phyloP scores from a whole-genome alignment of 2,113 vertebrate species.

The Dicrurus megarhynchus region DNA sequence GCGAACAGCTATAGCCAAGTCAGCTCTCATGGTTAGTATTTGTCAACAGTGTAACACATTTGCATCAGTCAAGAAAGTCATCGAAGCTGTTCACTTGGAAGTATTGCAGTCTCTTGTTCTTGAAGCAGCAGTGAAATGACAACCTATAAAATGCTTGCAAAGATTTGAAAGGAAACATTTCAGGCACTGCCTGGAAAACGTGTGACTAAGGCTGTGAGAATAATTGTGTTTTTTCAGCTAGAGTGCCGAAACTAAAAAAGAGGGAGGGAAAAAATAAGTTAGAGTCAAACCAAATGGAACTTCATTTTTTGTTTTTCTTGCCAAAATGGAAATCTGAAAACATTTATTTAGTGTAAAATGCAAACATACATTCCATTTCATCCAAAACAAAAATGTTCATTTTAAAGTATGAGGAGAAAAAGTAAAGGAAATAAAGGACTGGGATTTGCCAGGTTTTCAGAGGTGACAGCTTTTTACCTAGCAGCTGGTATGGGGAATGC shows the following conservation, averaged over 20 bases:
- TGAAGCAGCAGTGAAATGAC: conserved; percentile 60
- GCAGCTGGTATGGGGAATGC: neutral
- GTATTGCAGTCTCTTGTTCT: conserved; percentile 53
- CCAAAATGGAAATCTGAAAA: conserved; percentile 69
- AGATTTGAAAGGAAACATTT: conserved; percentile 66
- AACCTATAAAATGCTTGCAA: conserved; percentile 66
- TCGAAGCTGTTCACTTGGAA: conserved; percentile 61
- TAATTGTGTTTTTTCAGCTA: conserved; percentile 57
- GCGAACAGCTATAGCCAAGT: conserved; percentile 42
- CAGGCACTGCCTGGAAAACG: conserved; percentile 55
- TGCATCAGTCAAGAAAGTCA: conserved; percentile 57
- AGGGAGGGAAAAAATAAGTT: conserved; percentile 59
- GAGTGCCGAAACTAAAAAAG: conserved; percentile 58
- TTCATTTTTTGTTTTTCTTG: conserved; percentile 60
- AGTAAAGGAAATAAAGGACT: conserved; percentile 33
- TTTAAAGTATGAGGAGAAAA: conserved; percentile 40
- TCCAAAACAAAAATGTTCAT: conserved; percentile 69
- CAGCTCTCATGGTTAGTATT: conserved; percentile 53
- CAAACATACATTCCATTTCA: conserved; percentile 66
- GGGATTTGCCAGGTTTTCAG: conserved; percentile 35
- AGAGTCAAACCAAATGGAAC: conserved; percentile 65
- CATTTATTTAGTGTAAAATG: conserved; percentile 70
- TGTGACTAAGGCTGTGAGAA: conserved; percentile 68
- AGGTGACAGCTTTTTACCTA: conserved; percentile 11
- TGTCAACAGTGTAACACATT: conserved; percentile 61